Evolutionary conservation across 2,888 invertebrate species (phyloP).

Genomic region (Heliconius cydno): DNA sequence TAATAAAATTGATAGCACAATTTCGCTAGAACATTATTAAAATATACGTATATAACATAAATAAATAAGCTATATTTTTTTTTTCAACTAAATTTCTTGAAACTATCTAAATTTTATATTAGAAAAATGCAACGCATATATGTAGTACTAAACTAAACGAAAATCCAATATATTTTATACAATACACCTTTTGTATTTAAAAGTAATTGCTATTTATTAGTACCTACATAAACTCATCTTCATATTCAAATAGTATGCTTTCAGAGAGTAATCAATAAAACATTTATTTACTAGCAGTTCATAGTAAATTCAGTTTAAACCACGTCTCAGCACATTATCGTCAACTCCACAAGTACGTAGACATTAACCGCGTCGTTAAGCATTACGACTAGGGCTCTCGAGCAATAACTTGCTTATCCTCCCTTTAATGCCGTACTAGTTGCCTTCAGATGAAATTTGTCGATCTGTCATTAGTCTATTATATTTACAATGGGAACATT

Average conservation of each 20-base stretch:
- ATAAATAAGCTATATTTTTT: no score
- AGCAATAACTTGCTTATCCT: constrained; percentile 31
- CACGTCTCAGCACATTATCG: constrained; percentile 8
- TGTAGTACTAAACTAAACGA: no score
- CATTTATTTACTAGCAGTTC: not conserved
- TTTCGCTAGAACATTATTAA: no score
- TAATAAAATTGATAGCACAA: not conserved
- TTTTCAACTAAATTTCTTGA: no score
- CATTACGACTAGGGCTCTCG: constrained; percentile 24
- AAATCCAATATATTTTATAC: no score
- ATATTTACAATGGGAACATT: not conserved
- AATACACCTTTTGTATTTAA: not conserved
- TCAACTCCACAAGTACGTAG: constrained; percentile 12
- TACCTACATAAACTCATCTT: not conserved
- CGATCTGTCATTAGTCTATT: not conserved
- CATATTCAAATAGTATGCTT: not conserved
- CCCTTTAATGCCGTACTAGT: constrained; percentile 16
- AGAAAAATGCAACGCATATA: no score
- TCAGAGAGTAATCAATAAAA: not conserved
- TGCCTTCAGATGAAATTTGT: constrained; percentile 10
- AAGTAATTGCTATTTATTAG: not conserved
- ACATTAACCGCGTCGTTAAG: constrained; percentile 25
- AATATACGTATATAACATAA: no score
- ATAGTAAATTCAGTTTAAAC: constrained; percentile 7
- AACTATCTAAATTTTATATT: no score